Percentiles rank a stretch among this genome's conserved stretches.
phyloP scores from a whole-genome alignment of 2,888 invertebrate genomes.

The Lepeophtheirus nordmannii region DNA sequence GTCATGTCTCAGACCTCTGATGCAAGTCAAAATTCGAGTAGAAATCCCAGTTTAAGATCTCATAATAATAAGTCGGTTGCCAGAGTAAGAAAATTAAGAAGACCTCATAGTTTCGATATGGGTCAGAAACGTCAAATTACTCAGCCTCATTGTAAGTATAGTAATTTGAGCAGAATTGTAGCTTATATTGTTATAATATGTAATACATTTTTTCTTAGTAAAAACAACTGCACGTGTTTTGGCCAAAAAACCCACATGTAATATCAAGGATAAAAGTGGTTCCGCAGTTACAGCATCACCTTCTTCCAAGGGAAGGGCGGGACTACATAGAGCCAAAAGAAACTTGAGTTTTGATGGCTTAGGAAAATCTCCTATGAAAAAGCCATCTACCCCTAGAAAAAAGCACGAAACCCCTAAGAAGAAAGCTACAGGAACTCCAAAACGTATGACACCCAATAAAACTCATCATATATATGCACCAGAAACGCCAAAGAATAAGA shows the following conservation, averaged over 20 bases:
- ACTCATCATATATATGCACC: conserved; percentile 9
- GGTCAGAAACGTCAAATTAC: not conserved
- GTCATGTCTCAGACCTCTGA: not conserved
- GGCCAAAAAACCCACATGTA: not conserved
- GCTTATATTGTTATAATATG: not conserved
- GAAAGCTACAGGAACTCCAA: not conserved
- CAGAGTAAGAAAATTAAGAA: not conserved
- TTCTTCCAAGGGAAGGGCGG: not conserved
- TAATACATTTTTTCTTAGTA: not conserved
- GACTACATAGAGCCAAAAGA: conserved; percentile 3
- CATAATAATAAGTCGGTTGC: not conserved
- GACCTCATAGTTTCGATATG: not conserved
- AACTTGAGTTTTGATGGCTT: conserved; percentile 16
- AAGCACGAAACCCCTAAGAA: not conserved
- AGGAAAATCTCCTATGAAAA: conserved; percentile 11
- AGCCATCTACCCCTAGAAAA: conserved; percentile 14
- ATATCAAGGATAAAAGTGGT: not conserved
- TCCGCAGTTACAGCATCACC: not conserved
- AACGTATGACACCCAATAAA: conserved; percentile 16
- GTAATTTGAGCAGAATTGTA: not conserved
- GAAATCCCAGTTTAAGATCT: not conserved
- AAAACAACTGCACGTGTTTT: not conserved
- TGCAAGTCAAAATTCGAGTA: not conserved
- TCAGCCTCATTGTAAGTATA: not conserved
- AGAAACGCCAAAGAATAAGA: conserved; percentile 3